A percentile compares a stretch with the other conserved stretches of the same genome.
These are phyloP conservation scores for Mobula birostris DNA, from an alignment of 2,113 vertebrate species.

Conservation along the genomic window DNA sequence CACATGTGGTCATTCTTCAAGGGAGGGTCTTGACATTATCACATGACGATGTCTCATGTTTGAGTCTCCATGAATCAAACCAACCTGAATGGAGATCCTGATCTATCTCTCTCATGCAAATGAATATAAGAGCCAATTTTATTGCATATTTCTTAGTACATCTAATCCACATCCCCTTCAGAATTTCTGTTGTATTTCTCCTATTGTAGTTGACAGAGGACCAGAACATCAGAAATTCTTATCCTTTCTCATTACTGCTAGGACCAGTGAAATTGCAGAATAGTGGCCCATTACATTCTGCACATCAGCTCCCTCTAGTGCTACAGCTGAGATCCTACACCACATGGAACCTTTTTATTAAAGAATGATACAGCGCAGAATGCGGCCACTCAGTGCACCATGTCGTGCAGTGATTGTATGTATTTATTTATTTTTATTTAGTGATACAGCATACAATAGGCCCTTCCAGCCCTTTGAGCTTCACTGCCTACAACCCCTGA, in stretches of 20 bases:
- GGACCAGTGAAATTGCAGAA: neutral
- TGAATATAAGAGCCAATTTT: too few species aligned
- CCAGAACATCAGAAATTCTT: neutral
- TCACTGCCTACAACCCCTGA: too few species aligned
- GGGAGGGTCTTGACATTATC: neutral
- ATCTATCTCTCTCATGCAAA: neutral
- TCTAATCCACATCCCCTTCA: neutral
- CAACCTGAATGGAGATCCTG: neutral
- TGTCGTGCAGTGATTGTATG: neutral
- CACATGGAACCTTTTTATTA: neutral
- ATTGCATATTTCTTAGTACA: neutral
- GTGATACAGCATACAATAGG: too few species aligned
- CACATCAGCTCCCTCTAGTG: slow-evolving; percentile 6
- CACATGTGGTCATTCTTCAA: neutral
- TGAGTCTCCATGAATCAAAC: neutral
- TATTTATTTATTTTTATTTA: too few species aligned
- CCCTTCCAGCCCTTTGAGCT: too few species aligned
- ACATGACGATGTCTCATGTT: neutral
- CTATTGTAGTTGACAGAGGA: neutral
- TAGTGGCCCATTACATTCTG: neutral
- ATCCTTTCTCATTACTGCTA: neutral
- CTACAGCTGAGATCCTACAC: neutral
- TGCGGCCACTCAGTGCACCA: neutral
- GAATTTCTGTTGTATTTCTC: neutral
- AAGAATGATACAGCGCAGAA: too few species aligned